phyloP scores from a whole-genome alignment of 2,797 vertebrate species.

The Serranus cabrilla region DNA sequence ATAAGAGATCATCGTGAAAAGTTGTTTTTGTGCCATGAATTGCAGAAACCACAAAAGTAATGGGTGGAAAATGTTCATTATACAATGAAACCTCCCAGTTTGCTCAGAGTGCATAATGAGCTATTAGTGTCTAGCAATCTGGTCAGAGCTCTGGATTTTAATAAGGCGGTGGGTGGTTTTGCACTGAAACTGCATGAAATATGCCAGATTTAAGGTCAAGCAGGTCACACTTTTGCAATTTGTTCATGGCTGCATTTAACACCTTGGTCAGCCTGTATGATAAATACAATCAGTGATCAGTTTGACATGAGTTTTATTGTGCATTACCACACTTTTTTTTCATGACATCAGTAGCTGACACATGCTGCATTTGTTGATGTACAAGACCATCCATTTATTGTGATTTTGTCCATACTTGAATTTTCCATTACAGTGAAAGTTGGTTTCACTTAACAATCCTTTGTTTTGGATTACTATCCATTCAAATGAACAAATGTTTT shows the following conservation, averaged over 20 bases:
- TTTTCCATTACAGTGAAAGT: too few species aligned
- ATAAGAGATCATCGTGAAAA: background rate
- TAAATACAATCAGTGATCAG: background rate
- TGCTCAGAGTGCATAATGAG: background rate
- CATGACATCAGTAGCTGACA: too few species aligned
- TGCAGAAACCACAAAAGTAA: background rate
- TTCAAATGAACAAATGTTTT: too few species aligned
- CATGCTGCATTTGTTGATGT: too few species aligned
- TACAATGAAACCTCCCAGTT: background rate
- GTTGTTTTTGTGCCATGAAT: background rate
- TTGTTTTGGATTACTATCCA: too few species aligned
- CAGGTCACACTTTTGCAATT: background rate
- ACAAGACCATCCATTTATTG: too few species aligned
- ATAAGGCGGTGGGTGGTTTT: background rate
- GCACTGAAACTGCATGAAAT: background rate
- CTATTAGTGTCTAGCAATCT: background rate
- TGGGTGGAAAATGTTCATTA: background rate
- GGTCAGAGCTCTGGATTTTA: background rate
- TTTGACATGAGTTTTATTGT: too few species aligned
- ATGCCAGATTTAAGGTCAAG: background rate
- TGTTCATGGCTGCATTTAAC: background rate
- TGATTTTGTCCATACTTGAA: too few species aligned
- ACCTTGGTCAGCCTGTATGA: background rate
- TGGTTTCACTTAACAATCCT: too few species aligned
- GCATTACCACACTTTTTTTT: too few species aligned